Evolutionary conservation across 1,140 invertebrate genomes (phyloP).

Genomic region (Penaeus japonicus): DNA sequence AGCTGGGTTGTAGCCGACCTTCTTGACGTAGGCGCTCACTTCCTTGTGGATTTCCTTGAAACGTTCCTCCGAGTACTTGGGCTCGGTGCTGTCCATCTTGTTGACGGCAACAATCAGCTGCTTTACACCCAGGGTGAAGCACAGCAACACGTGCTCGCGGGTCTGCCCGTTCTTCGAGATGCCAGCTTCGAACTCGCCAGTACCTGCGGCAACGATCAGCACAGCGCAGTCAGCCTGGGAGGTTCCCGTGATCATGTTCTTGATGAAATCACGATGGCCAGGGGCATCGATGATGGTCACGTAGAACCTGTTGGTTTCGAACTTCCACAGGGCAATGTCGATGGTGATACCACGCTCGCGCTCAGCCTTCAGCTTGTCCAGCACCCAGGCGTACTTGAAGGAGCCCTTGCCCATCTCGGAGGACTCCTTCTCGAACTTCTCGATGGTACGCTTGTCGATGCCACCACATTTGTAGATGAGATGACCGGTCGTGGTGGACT

Average conservation of each 20-base stretch:
- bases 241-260: conserved; percentile 99
- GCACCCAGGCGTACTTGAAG: conserved; percentile 97
- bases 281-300: conserved; percentile 99
- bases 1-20: conserved; percentile 96
- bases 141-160: conserved; percentile 96
- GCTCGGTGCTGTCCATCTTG: conserved; percentile 99
- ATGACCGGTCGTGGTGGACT: conserved; percentile 95
- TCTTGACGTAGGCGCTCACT: conserved; percentile 93
- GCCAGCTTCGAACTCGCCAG: conserved; percentile 97
- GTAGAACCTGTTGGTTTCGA: conserved; percentile 96
- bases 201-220: conserved; percentile 95
- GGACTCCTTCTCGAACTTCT: conserved; percentile 97
- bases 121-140: conserved; percentile 97
- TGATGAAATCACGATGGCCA: conserved; percentile 99
- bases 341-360: conserved; percentile 99
- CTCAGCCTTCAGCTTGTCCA: conserved; percentile 99
- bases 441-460: conserved; percentile 95
- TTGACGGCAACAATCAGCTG: conserved; percentile 98
- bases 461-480: conserved; percentile 98
- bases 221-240: conserved; percentile 99
- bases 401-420: conserved; percentile 92
- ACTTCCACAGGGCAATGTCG: conserved; percentile 99
- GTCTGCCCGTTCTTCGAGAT: conserved; percentile 99
- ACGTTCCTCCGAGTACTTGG: conserved; percentile 89
- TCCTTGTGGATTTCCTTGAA: conserved; percentile 99